phyloP scores from a whole-genome alignment of 2,888 invertebrate species.

The Apodemia mormo region DNA sequence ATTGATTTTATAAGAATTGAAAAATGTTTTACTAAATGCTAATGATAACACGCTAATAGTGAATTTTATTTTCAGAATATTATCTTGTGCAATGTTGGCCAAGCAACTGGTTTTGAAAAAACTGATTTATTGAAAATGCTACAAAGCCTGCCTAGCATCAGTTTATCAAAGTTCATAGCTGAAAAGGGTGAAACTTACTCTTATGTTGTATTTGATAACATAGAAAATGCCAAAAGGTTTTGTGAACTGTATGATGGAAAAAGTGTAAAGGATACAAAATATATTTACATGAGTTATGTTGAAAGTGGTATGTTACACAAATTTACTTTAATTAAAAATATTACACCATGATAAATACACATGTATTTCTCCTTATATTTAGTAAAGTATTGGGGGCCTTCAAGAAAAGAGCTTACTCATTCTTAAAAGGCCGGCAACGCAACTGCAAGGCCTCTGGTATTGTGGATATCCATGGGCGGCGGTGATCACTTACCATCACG shows the following conservation, averaged over 20 bases:
- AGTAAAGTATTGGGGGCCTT: background rate
- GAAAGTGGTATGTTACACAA: slow-evolving; percentile 75
- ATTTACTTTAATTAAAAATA: background rate
- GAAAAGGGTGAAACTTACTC: slow-evolving; percentile 91
- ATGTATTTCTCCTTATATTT: background rate
- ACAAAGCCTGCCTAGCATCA: slow-evolving; percentile 76
- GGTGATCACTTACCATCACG: too few relatives aligned
- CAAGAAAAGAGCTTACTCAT: too few relatives aligned
- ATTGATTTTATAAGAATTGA: background rate
- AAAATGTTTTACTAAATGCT: background rate
- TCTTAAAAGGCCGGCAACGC: too few relatives aligned
- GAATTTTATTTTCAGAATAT: slow-evolving; percentile 79
- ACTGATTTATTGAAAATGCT: slow-evolving; percentile 83
- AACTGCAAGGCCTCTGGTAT: too few relatives aligned
- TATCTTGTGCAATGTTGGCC: slow-evolving; percentile 92
- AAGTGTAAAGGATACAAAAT: slow-evolving; percentile 74
- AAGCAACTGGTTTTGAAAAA: slow-evolving; percentile 89
- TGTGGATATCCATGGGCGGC: too few relatives aligned
- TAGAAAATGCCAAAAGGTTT: slow-evolving; percentile 78
- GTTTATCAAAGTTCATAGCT: slow-evolving; percentile 84
- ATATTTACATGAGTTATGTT: slow-evolving; percentile 85
- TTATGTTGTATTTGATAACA: slow-evolving; percentile 84
- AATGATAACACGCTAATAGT: background rate
- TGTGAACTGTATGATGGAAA: slow-evolving; percentile 83
- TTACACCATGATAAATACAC: too few relatives aligned